These are phyloP conservation scores for Chunga burmeisteri DNA, from an alignment of 2,113 vertebrate genomes.

Conservation along the genomic window DNA sequence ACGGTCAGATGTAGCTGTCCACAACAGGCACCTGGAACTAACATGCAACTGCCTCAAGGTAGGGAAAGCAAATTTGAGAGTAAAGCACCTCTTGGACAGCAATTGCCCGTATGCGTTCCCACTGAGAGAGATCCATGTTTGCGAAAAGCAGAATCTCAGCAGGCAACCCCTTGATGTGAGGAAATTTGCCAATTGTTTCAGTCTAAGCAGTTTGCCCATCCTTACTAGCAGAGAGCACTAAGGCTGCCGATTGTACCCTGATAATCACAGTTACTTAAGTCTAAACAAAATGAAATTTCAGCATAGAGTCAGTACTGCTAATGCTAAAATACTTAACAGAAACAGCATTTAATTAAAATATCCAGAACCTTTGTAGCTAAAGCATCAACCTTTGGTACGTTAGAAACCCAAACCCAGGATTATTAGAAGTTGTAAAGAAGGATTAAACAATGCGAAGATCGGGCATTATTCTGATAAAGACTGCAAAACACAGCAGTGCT, in stretches of 20 bases:
- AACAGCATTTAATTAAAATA: neutral
- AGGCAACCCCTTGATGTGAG: neutral
- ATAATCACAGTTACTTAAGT: neutral
- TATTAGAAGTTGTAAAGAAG: neutral
- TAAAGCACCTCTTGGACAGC: neutral
- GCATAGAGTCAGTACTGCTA: neutral
- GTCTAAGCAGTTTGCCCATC: conserved; percentile 3
- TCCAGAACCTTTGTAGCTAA: neutral
- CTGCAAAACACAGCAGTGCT: neutral
- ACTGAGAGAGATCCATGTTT: neutral
- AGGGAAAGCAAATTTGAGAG: neutral
- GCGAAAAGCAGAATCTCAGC: conserved; percentile 11
- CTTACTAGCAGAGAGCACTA: neutral
- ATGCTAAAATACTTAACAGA: neutral
- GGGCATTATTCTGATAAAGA: neutral
- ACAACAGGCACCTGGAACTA: conserved; percentile 2
- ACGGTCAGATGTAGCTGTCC: neutral
- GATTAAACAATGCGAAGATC: neutral
- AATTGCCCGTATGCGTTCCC: neutral
- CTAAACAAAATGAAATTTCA: conserved; percentile 6
- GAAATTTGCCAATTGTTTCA: conserved; percentile 33
- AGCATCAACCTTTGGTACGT: neutral
- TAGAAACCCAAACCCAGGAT: neutral
- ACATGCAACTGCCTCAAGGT: neutral
- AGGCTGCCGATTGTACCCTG: neutral